phyloP scores from a whole-genome alignment of 2,888 invertebrate genomes.

The Trachelus iudaicus region DNA sequence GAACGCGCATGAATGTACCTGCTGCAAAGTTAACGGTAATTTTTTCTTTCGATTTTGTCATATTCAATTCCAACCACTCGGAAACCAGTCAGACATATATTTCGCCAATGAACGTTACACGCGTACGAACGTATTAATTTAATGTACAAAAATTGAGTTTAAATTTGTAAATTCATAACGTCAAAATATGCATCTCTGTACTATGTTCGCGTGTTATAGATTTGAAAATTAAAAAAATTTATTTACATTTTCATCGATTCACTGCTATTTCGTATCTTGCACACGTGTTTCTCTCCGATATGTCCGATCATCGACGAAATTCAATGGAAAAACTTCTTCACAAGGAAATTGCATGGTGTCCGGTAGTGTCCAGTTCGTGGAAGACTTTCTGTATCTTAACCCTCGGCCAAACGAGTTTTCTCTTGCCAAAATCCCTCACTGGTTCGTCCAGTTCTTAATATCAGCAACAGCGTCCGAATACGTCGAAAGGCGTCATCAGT shows the following conservation, averaged over 20 bases:
- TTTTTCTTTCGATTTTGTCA: background rate
- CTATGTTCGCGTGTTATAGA: background rate
- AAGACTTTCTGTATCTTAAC: background rate
- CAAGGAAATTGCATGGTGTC: background rate
- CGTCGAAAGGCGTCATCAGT: background rate
- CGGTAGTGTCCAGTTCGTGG: background rate
- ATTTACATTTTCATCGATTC: background rate
- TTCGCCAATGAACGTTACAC: background rate
- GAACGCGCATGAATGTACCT: background rate
- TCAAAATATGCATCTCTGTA: too few species aligned
- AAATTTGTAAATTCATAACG: too few species aligned
- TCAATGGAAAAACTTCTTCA: background rate
- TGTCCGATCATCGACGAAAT: background rate
- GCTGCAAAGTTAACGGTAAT: background rate
- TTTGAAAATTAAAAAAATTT: background rate
- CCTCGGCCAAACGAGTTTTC: slow-evolving; percentile 8
- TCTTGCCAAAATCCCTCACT: slow-evolving; percentile 20
- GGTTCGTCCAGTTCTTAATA: slow-evolving; percentile 15
- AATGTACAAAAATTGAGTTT: too few species aligned
- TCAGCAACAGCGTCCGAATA: background rate
- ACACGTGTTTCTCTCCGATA: background rate
- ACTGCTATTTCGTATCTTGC: background rate
- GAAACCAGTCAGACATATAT: background rate
- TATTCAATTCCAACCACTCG: background rate
- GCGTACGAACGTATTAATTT: background rate